These are phyloP conservation scores for Podabrus alpinus DNA, from an alignment of 2,888 invertebrate genomes.

Conservation along the genomic window DNA sequence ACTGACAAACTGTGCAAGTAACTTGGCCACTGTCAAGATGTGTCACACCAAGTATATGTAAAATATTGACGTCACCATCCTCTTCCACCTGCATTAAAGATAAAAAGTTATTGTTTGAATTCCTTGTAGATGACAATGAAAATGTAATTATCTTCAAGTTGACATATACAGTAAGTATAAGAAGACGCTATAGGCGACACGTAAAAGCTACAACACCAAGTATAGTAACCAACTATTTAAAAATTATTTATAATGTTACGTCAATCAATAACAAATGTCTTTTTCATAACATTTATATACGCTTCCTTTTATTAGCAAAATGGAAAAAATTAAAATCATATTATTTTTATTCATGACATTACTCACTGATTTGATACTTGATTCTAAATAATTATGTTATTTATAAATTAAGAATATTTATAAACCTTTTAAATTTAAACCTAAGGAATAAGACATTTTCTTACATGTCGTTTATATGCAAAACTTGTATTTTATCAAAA, in stretches of 20 bases:
- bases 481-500: not conserved
- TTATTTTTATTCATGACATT: not conserved
- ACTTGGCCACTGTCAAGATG: constrained; percentile 50
- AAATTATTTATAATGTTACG: not conserved
- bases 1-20: constrained; percentile 42
- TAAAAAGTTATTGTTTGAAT: constrained; percentile 4
- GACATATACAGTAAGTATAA: not conserved
- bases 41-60: constrained; percentile 63
- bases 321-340: not conserved
- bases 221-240: not conserved
- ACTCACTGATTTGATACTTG: not conserved
- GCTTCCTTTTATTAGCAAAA: not conserved
- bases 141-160: not conserved
- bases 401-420: not conserved
- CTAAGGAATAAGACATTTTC: not conserved
- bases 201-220: not conserved
- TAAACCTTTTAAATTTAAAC: not conserved
- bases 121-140: constrained; percentile 6
- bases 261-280: not conserved
- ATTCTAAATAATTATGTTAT: not conserved
- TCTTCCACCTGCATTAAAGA: constrained; percentile 54
- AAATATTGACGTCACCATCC: constrained; percentile 59
- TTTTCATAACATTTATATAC: not conserved
- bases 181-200: not conserved
- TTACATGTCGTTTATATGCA: not conserved